These are phyloP conservation scores for Osmerus eperlanus DNA, from an alignment of 2,113 vertebrate genomes.

Conservation along the genomic window DNA sequence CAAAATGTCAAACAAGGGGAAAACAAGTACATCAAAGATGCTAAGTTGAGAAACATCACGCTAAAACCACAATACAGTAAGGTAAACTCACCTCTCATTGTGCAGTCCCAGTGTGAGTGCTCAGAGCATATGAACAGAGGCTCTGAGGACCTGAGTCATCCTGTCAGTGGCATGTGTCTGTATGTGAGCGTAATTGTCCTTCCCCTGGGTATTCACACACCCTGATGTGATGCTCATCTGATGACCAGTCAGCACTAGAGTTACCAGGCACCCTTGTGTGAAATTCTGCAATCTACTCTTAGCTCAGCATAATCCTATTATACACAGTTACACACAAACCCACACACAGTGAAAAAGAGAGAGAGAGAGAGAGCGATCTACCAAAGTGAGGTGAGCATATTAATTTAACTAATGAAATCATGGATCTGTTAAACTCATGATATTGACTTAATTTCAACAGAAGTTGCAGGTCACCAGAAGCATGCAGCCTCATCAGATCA, in stretches of 20 bases:
- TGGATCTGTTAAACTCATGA: too few species aligned
- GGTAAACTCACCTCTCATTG: conserved; percentile 14
- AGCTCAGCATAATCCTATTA: conserved; percentile 41
- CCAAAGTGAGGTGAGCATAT: too few species aligned
- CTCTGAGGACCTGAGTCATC: conserved; percentile 6
- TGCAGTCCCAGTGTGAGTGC: neutral
- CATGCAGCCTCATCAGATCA: neutral
- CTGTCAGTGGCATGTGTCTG: neutral
- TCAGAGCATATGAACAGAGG: neutral
- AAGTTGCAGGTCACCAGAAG: too few species aligned
- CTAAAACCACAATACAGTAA: too few species aligned
- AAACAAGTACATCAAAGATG: too few species aligned
- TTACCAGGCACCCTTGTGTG: conserved; percentile 29
- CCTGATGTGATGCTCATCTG: conserved; percentile 6
- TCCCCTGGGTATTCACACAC: conserved; percentile 6
- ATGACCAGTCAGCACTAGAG: conserved; percentile 25
- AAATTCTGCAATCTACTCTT: conserved; percentile 47
- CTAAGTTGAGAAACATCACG: too few species aligned
- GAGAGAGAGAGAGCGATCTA: too few species aligned
- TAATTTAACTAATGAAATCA: too few species aligned
- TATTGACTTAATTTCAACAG: too few species aligned
- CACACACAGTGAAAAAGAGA: neutral
- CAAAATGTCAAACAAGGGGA: too few species aligned
- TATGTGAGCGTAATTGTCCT: neutral
- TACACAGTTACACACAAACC: conserved; percentile 8